Percentiles rank a stretch among this genome's conserved stretches.
Evolutionary conservation across 2,888 invertebrate genomes (phyloP).

Genomic region (Trissonchulus latispiculum): DNA sequence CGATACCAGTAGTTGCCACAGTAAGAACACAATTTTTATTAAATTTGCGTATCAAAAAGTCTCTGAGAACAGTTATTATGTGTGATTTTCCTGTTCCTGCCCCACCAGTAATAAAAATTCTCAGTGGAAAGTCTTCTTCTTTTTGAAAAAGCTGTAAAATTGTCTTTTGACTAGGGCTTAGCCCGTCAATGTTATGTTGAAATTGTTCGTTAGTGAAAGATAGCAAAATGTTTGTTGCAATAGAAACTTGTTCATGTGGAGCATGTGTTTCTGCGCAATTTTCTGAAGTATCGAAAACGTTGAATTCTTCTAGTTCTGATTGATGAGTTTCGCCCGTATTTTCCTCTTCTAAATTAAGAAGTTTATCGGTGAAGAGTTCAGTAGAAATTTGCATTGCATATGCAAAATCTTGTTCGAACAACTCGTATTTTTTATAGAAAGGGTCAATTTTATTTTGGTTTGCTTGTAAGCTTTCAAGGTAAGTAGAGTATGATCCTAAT

Average conservation of each 20-base stretch:
- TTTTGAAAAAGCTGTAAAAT: background rate
- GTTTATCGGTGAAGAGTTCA: background rate
- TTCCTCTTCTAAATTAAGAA: background rate
- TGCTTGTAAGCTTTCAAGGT: background rate
- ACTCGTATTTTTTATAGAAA: background rate
- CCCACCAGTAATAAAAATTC: background rate
- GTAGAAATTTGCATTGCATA: background rate
- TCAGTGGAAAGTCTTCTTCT: background rate
- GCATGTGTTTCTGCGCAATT: background rate
- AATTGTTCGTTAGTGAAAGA: background rate
- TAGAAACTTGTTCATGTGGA: background rate
- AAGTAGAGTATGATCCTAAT: background rate
- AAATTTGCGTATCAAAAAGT: background rate
- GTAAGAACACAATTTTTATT: background rate
- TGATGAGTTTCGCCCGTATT: background rate
- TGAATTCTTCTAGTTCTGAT: too few relatives aligned
- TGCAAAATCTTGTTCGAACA: background rate
- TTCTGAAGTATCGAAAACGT: background rate
- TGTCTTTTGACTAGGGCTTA: background rate
- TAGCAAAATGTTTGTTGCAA: background rate
- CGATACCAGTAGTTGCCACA: background rate
- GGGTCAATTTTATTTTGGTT: background rate
- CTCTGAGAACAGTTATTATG: background rate
- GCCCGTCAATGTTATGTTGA: background rate
- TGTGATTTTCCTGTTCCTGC: background rate